Evolutionary conservation across 2,797 vertebrate species (phyloP).

Genomic region (Acanthis flammea): DNA sequence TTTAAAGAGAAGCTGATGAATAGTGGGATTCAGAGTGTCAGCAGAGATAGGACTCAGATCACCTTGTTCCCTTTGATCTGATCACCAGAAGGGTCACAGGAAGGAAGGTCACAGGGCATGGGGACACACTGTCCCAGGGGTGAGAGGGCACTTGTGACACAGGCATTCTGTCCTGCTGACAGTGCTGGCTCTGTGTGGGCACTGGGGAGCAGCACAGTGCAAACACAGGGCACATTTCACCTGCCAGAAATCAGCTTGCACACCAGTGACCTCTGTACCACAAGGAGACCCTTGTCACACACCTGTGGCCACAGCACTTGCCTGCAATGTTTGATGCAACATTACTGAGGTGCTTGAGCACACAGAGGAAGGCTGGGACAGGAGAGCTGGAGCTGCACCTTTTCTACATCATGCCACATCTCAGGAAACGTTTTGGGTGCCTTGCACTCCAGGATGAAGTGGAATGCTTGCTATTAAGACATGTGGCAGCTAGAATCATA

Average conservation of each 20-base stretch:
- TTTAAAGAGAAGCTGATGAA: conserved; percentile 31
- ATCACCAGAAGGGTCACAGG: neutral
- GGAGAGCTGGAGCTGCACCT: neutral
- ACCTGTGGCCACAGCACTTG: neutral
- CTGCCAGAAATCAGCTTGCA: neutral
- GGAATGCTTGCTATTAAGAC: neutral
- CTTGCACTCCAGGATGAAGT: neutral
- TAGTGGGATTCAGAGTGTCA: neutral
- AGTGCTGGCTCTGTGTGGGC: neutral
- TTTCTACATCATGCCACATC: neutral
- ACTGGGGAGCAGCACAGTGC: neutral
- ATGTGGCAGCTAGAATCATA: neutral
- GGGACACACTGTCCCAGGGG: neutral
- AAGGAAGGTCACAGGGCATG: neutral
- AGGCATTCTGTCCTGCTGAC: neutral
- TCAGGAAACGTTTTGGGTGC: neutral
- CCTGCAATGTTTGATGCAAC: accelerated
- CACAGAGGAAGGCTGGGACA: neutral
- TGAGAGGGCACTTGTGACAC: neutral
- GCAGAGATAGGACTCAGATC: conserved; percentile 3
- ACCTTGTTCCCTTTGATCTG: neutral
- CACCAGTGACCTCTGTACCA: neutral
- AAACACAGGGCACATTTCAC: neutral
- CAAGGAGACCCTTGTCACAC: neutral
- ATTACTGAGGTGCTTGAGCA: neutral